These are phyloP conservation scores for Urophycis tenuis DNA, from an alignment of 2,797 vertebrate species.

Conservation along the genomic window DNA sequence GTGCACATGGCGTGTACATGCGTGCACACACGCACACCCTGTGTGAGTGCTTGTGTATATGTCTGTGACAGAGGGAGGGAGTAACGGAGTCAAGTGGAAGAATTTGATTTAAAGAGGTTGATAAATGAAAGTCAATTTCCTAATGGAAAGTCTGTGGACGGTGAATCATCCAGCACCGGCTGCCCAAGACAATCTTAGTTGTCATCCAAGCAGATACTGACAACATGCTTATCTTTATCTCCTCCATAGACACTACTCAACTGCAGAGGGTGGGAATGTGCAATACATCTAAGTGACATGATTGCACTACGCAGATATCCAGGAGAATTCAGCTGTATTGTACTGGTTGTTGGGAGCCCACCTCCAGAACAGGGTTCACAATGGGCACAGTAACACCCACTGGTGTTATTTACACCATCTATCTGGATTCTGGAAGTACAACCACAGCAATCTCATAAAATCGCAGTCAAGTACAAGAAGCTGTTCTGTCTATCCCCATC, in stretches of 20 bases:
- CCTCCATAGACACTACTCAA: constrained; percentile 15
- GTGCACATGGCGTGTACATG: neutral
- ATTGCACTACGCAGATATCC: constrained; percentile 31
- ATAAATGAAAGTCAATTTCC: neutral
- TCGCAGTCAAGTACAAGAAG: no score
- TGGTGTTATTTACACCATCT: neutral
- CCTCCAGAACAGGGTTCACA: neutral
- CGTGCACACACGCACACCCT: no score
- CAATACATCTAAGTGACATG: constrained; percentile 43
- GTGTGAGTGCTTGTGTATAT: neutral
- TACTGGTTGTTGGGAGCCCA: neutral
- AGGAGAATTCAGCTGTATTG: constrained; percentile 11
- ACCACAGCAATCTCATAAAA: constrained; percentile 35
- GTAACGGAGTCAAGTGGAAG: neutral
- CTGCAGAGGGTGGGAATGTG: constrained; percentile 10
- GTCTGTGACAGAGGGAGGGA: neutral
- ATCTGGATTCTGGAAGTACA: neutral
- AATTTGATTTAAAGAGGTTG: neutral
- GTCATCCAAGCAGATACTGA: constrained; percentile 8
- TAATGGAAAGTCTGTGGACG: neutral
- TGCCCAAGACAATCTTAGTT: constrained; percentile 8
- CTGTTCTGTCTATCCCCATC: no score
- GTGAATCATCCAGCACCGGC: constrained; percentile 20
- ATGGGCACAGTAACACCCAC: neutral
- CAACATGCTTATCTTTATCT: constrained; percentile 13